phyloP scores from a whole-genome alignment of 1,140 invertebrate genomes.

The Solenopsis fugax region DNA sequence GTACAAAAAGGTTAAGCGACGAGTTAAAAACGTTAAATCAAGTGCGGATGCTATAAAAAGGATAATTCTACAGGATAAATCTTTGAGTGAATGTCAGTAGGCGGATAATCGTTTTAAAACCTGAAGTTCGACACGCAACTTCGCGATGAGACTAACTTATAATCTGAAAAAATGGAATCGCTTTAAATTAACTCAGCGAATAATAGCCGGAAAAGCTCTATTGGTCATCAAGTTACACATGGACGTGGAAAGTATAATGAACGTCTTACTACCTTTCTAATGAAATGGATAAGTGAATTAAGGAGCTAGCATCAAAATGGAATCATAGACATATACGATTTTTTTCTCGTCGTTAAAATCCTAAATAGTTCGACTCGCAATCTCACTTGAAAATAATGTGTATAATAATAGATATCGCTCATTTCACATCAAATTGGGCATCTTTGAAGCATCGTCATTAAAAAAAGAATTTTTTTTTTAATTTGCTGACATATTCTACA shows the following conservation, averaged over 20 bases:
- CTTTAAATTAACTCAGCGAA: conserved; percentile 47
- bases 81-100: conserved; percentile 2
- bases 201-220: conserved; percentile 24
- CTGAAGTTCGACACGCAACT: conserved; percentile 44
- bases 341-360: neutral
- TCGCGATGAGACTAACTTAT: conserved; percentile 42
- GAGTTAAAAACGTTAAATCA: conserved; percentile 17
- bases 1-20: conserved; percentile 15
- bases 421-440: neutral
- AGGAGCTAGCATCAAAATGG: conserved; percentile 20
- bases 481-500: too few relatives aligned
- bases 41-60: conserved; percentile 30
- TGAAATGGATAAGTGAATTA: conserved; percentile 59
- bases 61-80: conserved; percentile 40
- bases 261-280: conserved; percentile 56
- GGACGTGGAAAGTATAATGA: conserved; percentile 51
- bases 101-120: conserved; percentile 42
- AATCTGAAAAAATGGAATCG: conserved; percentile 52
- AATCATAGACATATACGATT: neutral
- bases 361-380: neutral
- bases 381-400: neutral
- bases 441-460: too few relatives aligned
- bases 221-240: conserved; percentile 27
- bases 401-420: neutral
- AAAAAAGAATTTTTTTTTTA: too few relatives aligned